Evolutionary conservation across 2,888 invertebrate genomes (phyloP).

Genomic region (Boloria selene): DNA sequence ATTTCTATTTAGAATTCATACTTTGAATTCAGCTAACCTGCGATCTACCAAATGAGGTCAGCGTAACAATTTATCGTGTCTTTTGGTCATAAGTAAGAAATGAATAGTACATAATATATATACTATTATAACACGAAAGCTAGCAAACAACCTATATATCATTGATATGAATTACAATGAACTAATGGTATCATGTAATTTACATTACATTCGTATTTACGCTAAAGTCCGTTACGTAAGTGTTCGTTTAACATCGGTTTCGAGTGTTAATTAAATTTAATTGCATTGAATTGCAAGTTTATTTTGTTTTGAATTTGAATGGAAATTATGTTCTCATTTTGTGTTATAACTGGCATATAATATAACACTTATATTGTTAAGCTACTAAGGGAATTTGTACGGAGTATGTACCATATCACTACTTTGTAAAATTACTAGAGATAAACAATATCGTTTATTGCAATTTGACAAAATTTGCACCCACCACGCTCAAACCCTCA

Average conservation of each 20-base stretch:
- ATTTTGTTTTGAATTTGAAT: slow-evolving; percentile 1
- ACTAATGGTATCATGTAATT: slow-evolving; percentile 18
- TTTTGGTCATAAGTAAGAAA: slow-evolving; percentile 2
- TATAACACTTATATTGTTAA: too few relatives aligned
- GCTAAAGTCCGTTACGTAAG: slow-evolving; percentile 10
- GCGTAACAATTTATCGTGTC: neutral
- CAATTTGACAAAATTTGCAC: slow-evolving; percentile 2
- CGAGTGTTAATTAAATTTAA: slow-evolving; percentile 19
- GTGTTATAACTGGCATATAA: too few relatives aligned
- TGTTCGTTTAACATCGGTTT: slow-evolving; percentile 17
- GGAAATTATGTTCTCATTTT: too few relatives aligned
- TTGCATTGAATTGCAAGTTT: slow-evolving; percentile 6
- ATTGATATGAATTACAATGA: slow-evolving; percentile 12
- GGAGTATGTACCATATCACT: too few relatives aligned
- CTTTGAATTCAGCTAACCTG: neutral
- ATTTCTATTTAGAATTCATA: too few relatives aligned
- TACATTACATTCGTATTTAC: slow-evolving; percentile 16
- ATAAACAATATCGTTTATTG: too few relatives aligned
- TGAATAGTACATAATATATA: too few relatives aligned
- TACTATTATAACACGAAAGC: slow-evolving; percentile 4
- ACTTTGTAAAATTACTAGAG: too few relatives aligned
- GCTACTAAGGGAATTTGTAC: too few relatives aligned
- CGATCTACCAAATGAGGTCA: neutral
- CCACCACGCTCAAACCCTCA: slow-evolving; percentile 11
- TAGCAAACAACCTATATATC: slow-evolving; percentile 12